A percentile compares a stretch with the other conserved stretches of the same genome.
These are phyloP conservation scores for Halocaridina rubra DNA, from an alignment of 2,888 invertebrate species.

Conservation along the genomic window DNA sequence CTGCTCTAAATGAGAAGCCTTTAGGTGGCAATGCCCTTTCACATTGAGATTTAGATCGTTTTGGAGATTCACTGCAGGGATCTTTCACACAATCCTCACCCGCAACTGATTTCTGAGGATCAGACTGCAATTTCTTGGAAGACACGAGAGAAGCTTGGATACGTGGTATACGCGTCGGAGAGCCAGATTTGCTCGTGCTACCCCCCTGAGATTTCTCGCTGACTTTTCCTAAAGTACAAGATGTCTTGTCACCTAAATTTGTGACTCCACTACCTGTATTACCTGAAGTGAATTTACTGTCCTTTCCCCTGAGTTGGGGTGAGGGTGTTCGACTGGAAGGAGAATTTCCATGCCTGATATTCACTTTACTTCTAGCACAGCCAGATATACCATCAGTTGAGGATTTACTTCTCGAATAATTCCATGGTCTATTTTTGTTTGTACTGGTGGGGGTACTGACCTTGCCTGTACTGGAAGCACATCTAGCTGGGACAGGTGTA, in stretches of 20 bases:
- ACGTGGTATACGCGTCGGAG: slow-evolving; percentile 57
- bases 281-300: slow-evolving; percentile 20
- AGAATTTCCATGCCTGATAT: slow-evolving; percentile 34
- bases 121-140: slow-evolving; percentile 46
- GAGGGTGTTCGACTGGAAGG: slow-evolving; percentile 50
- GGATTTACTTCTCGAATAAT: slow-evolving; percentile 15
- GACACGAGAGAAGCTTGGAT: slow-evolving; percentile 45
- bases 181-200: slow-evolving; percentile 32
- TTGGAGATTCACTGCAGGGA: slow-evolving; percentile 16
- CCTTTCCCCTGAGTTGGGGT: slow-evolving; percentile 35
- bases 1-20: slow-evolving; percentile 36
- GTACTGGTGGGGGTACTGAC: slow-evolving; percentile 38
- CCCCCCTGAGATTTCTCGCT: too few species aligned
- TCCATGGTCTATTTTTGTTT: slow-evolving; percentile 31
- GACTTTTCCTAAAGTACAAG: too few species aligned
- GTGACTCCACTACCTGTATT: neutral
- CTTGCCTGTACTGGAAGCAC: slow-evolving; percentile 57
- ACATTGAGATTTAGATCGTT: slow-evolving; percentile 27
- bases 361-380: neutral
- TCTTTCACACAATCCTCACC: slow-evolving; percentile 25
- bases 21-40: slow-evolving; percentile 50
- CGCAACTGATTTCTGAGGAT: slow-evolving; percentile 34
- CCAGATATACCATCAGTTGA: too few species aligned
- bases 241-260: slow-evolving; percentile 20
- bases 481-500: slow-evolving; percentile 47